Evolutionary conservation across 1,140 invertebrate species (phyloP), one percentile per base, ranked within the genome.

Genomic region (Galleria mellonella): DNA sequence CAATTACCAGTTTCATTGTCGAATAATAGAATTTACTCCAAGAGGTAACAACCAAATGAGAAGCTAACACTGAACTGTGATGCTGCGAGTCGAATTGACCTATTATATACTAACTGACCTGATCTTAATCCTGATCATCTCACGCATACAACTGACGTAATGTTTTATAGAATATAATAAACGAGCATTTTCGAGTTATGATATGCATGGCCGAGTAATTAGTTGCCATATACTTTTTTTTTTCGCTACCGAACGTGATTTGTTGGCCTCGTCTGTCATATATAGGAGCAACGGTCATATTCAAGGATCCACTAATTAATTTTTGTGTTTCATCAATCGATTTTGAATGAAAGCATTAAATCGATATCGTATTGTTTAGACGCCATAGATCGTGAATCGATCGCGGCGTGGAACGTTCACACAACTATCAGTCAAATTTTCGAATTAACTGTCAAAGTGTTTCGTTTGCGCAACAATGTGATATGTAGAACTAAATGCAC

Each of bases 1-100:
- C 4, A 45, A 36, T 83, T 83, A 83, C 79, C 79, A 79, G 62
- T 79, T 83, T 81, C 79, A 83, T 83, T 59, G 51, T 17, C 0
- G 28, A 23, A 36, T 44, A 10, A 31, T n/a, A 8, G 27, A 39
- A 11, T 11, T 38, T 28, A 29, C 31, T 31, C 17, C 31, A 23
- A 35, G 43, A 6, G 43, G 35, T 45, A 51, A 62, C 55, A 48
- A 59, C 54, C 52, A 50, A 65, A 53, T 53, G 50, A 49, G 63
- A 74, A 54, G 76, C 64, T 70, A 46, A 58, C 55, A 37, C 42
- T 36, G 56, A 66, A 81, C 74, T 81, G 75, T 77, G 72, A 47
- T 62, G 51, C 43, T 55, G 8, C n/a, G 33, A 57, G 12, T 35
- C 52, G 31, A 43, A 44, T 41, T 68, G 55, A 72, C 65, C 70